Evolutionary conservation across 2,797 vertebrate genomes (phyloP).

Genomic region (Orestias chungarensis): DNA sequence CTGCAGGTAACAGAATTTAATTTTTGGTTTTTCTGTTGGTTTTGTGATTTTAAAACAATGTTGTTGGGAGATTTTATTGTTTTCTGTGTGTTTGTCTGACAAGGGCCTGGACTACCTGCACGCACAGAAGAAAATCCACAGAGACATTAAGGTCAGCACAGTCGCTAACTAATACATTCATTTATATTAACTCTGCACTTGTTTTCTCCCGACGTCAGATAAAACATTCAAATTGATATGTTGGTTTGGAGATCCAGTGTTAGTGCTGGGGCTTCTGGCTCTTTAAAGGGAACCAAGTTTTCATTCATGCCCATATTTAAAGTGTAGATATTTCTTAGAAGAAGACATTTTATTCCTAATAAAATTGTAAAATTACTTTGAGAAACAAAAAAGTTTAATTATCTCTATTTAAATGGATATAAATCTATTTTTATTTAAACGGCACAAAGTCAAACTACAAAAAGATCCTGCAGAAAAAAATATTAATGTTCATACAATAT

Average conservation of each 20-base stretch:
- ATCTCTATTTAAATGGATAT: too few relatives aligned
- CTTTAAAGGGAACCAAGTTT: too few relatives aligned
- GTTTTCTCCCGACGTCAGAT: not conserved
- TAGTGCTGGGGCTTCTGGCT: too few relatives aligned
- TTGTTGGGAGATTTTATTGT: not conserved
- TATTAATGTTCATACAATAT: too few relatives aligned
- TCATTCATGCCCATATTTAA: too few relatives aligned
- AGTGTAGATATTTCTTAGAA: too few relatives aligned
- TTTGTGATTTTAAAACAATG: not conserved
- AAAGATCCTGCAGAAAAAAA: too few relatives aligned
- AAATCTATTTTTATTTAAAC: too few relatives aligned
- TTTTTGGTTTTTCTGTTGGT: constrained; percentile 2
- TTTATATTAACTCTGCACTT: not conserved
- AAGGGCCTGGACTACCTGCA: constrained; percentile 92
- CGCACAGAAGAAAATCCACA: constrained; percentile 90
- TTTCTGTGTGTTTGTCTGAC: constrained; percentile 32
- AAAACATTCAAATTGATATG: not conserved
- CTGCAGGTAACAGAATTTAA: constrained; percentile 79
- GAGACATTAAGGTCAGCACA: constrained; percentile 89
- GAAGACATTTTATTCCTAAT: too few relatives aligned
- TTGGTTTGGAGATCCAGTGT: constrained; percentile 22
- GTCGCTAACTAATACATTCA: not conserved
- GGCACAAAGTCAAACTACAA: too few relatives aligned
- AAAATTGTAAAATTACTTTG: too few relatives aligned
- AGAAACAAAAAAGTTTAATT: too few relatives aligned